A percentile compares a stretch with the other conserved stretches of the same genome.
Conservation (phyloP, 2,113 vertebrate species). For the Protobothrops mucrosquamatus region DNA sequence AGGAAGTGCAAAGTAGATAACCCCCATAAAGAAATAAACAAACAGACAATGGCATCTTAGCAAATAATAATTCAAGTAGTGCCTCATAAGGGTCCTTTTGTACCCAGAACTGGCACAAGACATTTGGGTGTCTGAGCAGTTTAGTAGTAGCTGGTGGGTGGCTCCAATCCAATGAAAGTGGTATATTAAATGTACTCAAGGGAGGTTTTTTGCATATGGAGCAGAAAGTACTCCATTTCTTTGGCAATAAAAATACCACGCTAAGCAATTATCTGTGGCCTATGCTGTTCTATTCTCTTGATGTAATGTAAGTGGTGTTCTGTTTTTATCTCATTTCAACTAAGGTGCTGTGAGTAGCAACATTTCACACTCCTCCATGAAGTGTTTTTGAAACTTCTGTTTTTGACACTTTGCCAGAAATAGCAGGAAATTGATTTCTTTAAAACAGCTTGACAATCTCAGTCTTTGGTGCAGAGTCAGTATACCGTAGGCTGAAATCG, state of each 20-base stretch:
- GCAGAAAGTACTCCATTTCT: background rate
- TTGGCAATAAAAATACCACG: background rate
- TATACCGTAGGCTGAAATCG: background rate
- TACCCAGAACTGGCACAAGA: background rate
- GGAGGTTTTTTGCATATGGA: background rate
- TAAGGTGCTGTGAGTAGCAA: background rate
- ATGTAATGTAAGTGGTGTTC: background rate
- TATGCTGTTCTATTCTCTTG: background rate
- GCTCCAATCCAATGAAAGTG: background rate
- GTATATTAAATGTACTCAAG: background rate
- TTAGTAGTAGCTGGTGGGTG: background rate
- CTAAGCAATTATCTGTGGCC: background rate
- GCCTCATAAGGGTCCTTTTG: background rate
- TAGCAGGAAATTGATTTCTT: background rate
- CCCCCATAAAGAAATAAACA: background rate
- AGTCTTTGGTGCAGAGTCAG: background rate
- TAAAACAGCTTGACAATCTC: background rate
- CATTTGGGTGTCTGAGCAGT: background rate
- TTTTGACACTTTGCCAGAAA: background rate
- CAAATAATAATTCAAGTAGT: background rate
- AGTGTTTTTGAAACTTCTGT: background rate
- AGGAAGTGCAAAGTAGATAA: background rate
- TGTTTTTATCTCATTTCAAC: background rate
- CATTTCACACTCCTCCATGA: background rate
- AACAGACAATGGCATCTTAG: background rate